These are phyloP conservation scores for Pomacea maculata DNA, from an alignment of 1,140 invertebrate genomes.

Conservation along the genomic window DNA sequence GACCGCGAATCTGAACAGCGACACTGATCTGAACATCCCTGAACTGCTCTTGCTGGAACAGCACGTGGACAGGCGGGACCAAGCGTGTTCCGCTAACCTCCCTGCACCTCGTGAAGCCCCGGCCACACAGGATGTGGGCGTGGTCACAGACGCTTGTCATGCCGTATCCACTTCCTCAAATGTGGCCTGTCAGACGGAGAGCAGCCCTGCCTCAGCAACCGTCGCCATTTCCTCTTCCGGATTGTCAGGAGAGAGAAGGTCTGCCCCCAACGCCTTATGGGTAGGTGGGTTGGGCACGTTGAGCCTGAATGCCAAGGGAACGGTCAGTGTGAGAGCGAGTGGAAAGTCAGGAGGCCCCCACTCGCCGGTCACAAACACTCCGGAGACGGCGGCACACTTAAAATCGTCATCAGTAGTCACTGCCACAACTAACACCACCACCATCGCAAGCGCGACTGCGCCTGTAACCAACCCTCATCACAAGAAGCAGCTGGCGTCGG, in stretches of 20 bases:
- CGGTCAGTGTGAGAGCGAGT: not conserved
- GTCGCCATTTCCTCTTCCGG: not conserved
- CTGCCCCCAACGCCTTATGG: not conserved
- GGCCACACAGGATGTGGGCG: slow-evolving; percentile 7
- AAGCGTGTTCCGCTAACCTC: slow-evolving; percentile 19
- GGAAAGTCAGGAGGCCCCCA: not conserved
- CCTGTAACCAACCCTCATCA: slow-evolving; percentile 1
- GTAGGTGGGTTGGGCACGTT: slow-evolving; percentile 11
- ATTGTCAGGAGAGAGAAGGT: not conserved
- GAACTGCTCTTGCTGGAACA: slow-evolving; percentile 24
- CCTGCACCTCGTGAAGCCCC: slow-evolving; percentile 5
- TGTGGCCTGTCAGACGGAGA: slow-evolving; percentile 11
- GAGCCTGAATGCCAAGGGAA: slow-evolving; percentile 3
- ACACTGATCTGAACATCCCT: slow-evolving; percentile 19
- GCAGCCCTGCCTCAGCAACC: not conserved
- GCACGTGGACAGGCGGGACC: slow-evolving; percentile 23
- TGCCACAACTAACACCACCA: not conserved
- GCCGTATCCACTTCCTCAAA: not conserved
- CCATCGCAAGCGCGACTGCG: not conserved
- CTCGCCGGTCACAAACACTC: not conserved
- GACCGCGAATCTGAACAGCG: slow-evolving; percentile 13
- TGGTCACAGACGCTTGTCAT: slow-evolving; percentile 9
- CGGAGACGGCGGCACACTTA: not conserved
- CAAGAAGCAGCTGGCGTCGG: slow-evolving; percentile 22
- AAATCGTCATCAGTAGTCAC: not conserved